These are phyloP conservation scores for Thalpophila matura DNA, from an alignment of 2,888 invertebrate genomes.

Conservation along the genomic window DNA sequence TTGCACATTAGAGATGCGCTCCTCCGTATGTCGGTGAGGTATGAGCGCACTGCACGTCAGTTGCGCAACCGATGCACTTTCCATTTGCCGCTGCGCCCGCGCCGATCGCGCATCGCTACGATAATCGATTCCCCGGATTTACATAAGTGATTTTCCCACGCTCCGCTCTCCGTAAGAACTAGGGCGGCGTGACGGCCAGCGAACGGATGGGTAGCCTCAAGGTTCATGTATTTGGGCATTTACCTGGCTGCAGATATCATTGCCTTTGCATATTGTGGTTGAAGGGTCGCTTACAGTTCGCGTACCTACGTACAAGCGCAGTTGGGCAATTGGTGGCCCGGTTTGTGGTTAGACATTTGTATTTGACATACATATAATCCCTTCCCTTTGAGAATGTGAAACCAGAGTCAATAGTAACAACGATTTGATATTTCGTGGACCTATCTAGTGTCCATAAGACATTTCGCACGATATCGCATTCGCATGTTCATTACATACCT, in stretches of 20 bases:
- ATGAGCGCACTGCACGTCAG: constrained; percentile 65
- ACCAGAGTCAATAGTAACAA: constrained; percentile 22
- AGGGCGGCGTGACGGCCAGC: constrained; percentile 82
- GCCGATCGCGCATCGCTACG: constrained; percentile 69
- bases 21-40: constrained; percentile 31
- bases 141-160: constrained; percentile 88
- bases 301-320: constrained; percentile 28
- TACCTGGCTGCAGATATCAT: constrained; percentile 28
- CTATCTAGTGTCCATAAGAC: neutral
- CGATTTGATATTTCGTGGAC: constrained; percentile 4
- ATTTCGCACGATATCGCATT: neutral
- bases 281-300: constrained; percentile 36
- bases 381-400: constrained; percentile 36
- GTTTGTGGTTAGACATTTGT: constrained; percentile 55
- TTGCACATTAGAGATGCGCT: constrained; percentile 56
- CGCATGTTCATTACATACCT: constrained; percentile 19
- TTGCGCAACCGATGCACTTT: constrained; percentile 87
- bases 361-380: constrained; percentile 61
- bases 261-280: constrained; percentile 39
- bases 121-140: constrained; percentile 88
- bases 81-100: constrained; percentile 75
- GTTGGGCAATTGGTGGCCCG: constrained; percentile 54
- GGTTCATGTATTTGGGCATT: constrained; percentile 71
- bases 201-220: constrained; percentile 84
- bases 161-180: constrained; percentile 81